Evolutionary conservation across 2,797 vertebrate species (phyloP).

Genomic region (Oophaga sylvatica): DNA sequence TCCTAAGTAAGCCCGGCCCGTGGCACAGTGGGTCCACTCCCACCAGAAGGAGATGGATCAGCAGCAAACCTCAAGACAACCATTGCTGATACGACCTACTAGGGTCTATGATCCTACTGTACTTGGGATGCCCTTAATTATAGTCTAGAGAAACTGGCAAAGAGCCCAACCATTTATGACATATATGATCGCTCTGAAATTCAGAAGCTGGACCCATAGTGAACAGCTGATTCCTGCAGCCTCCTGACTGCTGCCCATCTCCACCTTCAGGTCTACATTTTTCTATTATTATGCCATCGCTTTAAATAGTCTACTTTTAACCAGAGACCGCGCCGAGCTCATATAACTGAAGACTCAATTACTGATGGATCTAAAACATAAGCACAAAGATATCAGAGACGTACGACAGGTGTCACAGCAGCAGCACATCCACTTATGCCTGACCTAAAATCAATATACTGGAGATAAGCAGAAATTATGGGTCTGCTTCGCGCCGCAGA

Average conservation of each 20-base stretch:
- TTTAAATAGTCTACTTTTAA: background rate
- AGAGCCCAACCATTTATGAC: background rate
- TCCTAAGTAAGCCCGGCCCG: too few relatives aligned
- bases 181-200: background rate
- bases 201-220: background rate
- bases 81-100: too few relatives aligned
- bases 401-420: slow-evolving; percentile 8
- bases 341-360: background rate
- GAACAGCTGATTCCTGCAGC: background rate
- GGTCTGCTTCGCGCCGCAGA: background rate
- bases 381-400: slow-evolving; percentile 26
- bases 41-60: too few relatives aligned
- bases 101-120: too few relatives aligned
- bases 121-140: background rate
- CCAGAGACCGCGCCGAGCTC: background rate
- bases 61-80: too few relatives aligned
- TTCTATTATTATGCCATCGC: background rate
- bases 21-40: too few relatives aligned
- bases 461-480: slow-evolving; percentile 25
- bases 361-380: slow-evolving; percentile 3
- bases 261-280: background rate
- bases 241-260: background rate
- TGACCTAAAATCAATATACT: slow-evolving; percentile 17
- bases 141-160: background rate
- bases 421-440: slow-evolving; percentile 21